phyloP scores from a whole-genome alignment of 1,140 invertebrate species.

The Lepidotrigona ventralis region DNA sequence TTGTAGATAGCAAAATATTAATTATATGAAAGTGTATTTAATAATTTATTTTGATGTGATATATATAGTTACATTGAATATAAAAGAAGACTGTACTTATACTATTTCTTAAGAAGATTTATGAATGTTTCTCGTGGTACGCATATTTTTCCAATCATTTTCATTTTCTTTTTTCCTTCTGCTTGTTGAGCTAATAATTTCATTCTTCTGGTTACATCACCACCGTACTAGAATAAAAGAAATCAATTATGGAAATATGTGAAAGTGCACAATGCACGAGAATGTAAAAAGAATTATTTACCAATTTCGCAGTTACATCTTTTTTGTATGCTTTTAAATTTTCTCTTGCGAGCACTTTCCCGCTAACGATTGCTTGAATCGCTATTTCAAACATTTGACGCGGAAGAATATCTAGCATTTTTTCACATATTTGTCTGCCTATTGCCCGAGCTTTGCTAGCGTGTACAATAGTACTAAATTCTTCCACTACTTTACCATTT shows the following conservation, averaged over 20 bases:
- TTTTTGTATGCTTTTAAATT: slow-evolving; percentile 93
- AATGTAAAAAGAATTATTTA: slow-evolving; percentile 79
- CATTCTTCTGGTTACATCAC: slow-evolving; percentile 93
- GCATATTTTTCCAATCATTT: slow-evolving; percentile 93
- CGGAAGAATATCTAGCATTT: slow-evolving; percentile 94
- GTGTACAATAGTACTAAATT: slow-evolving; percentile 93
- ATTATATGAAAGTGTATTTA: slow-evolving; percentile 1
- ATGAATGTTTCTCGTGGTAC: slow-evolving; percentile 97
- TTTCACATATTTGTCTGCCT: slow-evolving; percentile 87
- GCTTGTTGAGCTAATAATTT: slow-evolving; percentile 94
- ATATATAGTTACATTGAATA: not conserved
- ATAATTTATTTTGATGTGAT: slow-evolving; percentile 4
- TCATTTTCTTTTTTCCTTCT: slow-evolving; percentile 96
- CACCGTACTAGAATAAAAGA: slow-evolving; percentile 88
- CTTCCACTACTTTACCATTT: slow-evolving; percentile 92
- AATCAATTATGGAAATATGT: slow-evolving; percentile 36
- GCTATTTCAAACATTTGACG: slow-evolving; percentile 92
- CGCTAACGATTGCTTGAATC: slow-evolving; percentile 92
- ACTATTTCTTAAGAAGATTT: slow-evolving; percentile 91
- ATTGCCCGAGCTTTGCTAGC: slow-evolving; percentile 83
- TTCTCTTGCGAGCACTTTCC: slow-evolving; percentile 92
- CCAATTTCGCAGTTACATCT: slow-evolving; percentile 96
- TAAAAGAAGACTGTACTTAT: not conserved
- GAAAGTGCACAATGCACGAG: not conserved
- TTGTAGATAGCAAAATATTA: slow-evolving; percentile 1